Percentiles rank a stretch among this genome's conserved stretches.
Evolutionary conservation across 1,140 invertebrate genomes (phyloP).

Genomic region (Lerema accius): DNA sequence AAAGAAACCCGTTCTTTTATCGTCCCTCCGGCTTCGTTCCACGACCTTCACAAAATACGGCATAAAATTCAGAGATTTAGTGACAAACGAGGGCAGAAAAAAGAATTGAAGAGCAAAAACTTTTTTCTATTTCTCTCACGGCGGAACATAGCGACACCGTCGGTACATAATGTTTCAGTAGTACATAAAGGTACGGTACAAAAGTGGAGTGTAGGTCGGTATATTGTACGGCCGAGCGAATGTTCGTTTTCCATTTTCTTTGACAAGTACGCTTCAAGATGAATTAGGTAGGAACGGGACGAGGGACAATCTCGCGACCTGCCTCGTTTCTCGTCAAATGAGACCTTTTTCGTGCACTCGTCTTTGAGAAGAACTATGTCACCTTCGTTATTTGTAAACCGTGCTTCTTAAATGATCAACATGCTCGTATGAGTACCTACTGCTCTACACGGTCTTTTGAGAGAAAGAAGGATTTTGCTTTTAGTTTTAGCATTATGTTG

Average conservation of each 20-base stretch:
- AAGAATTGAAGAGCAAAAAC: slow-evolving; percentile 18
- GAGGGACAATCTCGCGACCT: slow-evolving; percentile 24
- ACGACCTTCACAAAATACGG: slow-evolving; percentile 9
- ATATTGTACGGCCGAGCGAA: too few species aligned
- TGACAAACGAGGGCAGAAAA: slow-evolving; percentile 5
- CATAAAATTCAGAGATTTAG: slow-evolving; percentile 15
- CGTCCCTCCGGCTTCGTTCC: not conserved
- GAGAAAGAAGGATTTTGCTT: not conserved
- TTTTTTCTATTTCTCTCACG: slow-evolving; percentile 16
- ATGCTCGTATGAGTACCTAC: not conserved
- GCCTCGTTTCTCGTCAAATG: slow-evolving; percentile 19
- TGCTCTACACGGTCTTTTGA: slow-evolving; percentile 12
- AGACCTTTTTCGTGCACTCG: slow-evolving; percentile 14
- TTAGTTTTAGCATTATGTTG: not conserved
- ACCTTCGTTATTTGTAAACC: slow-evolving; percentile 17
- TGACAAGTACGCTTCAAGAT: slow-evolving; percentile 19
- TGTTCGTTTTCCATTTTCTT: slow-evolving; percentile 31
- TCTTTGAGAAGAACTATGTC: slow-evolving; percentile 24
- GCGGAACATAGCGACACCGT: slow-evolving; percentile 3
- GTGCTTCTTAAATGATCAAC: slow-evolving; percentile 1
- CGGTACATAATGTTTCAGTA: slow-evolving; percentile 7
- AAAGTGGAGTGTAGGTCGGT: slow-evolving; percentile 13
- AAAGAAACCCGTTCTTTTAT: not conserved
- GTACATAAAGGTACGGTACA: slow-evolving; percentile 23
- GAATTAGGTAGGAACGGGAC: slow-evolving; percentile 22